phyloP scores from a whole-genome alignment of 2,888 invertebrate species.

The Penaeus monodon region DNA sequence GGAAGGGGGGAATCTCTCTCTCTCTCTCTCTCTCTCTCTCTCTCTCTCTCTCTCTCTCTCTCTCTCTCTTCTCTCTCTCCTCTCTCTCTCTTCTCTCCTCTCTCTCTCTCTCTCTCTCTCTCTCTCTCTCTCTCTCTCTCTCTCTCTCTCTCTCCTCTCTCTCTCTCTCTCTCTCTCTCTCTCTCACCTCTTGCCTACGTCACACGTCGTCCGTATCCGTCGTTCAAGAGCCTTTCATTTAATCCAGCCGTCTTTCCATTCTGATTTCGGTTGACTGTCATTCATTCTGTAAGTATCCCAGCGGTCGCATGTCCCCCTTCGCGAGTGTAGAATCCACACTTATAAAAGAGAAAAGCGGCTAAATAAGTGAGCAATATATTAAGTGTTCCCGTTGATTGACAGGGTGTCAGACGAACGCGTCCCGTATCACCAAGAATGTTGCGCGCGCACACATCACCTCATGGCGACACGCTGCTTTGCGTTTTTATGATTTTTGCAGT shows the following conservation, averaged over 20 bases:
- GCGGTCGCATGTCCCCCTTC: no score
- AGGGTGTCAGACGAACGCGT: not conserved
- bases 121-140: constrained; percentile 19
- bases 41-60: not conserved
- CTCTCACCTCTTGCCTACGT: constrained; percentile 18
- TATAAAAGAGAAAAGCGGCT: no score
- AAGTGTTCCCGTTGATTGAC: no score
- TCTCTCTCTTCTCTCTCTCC: not conserved
- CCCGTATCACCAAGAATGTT: constrained; percentile 38
- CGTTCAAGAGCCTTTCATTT: not conserved
- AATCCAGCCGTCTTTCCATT: no score
- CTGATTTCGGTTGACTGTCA: no score
- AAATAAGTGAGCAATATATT: no score
- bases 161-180: not conserved
- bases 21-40: not conserved
- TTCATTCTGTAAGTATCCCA: no score
- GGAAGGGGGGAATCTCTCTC: no score
- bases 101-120: constrained; percentile 6
- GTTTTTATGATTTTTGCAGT: constrained; percentile 3
- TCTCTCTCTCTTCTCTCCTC: not conserved
- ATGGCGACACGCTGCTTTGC: constrained; percentile 17
- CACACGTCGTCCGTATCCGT: constrained; percentile 9
- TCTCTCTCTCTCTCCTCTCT: constrained; percentile 10
- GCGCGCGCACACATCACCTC: constrained; percentile 27
- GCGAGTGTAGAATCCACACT: no score